Conservation (phyloP, 2,888 invertebrate genomes). For the Ochropleura leucogaster region DNA sequence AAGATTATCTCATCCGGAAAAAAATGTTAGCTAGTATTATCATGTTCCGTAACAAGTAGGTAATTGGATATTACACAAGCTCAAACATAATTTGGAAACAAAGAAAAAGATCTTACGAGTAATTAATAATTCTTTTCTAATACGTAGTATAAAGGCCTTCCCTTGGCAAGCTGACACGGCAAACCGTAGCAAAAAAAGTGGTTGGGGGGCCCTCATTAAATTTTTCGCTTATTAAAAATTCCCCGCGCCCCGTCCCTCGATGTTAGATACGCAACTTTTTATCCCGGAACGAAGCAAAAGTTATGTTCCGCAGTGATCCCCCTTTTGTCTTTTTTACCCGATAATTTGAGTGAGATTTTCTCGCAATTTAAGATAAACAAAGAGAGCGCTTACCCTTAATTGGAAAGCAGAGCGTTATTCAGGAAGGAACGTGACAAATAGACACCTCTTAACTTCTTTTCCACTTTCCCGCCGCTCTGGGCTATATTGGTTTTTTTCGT, state of each 20-base stretch:
- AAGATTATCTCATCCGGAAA: not conserved
- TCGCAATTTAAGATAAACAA: slow-evolving; percentile 91
- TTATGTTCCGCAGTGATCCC: slow-evolving; percentile 86
- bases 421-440: slow-evolving; percentile 91
- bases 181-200: slow-evolving; percentile 82
- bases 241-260: slow-evolving; percentile 85
- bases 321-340: slow-evolving; percentile 87
- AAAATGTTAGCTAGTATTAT: slow-evolving; percentile 2
- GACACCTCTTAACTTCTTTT: slow-evolving; percentile 91
- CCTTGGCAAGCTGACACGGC: slow-evolving; percentile 79
- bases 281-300: slow-evolving; percentile 86
- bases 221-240: slow-evolving; percentile 91
- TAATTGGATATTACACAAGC: slow-evolving; percentile 54
- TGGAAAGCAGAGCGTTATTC: slow-evolving; percentile 90
- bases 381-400: slow-evolving; percentile 91
- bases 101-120: slow-evolving; percentile 62
- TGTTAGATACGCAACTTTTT: slow-evolving; percentile 89
- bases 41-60: slow-evolving; percentile 30
- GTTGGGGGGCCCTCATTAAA: slow-evolving; percentile 86
- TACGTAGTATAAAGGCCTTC: slow-evolving; percentile 74
- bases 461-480: slow-evolving; percentile 86
- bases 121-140: slow-evolving; percentile 74
- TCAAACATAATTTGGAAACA: slow-evolving; percentile 49
- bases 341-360: slow-evolving; percentile 91
- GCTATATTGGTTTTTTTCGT: slow-evolving; percentile 89